Evolutionary conservation across 1,140 invertebrate genomes (phyloP), one percentile per base, ranked within the genome.

Genomic region (Aphidius gifuensis): DNA sequence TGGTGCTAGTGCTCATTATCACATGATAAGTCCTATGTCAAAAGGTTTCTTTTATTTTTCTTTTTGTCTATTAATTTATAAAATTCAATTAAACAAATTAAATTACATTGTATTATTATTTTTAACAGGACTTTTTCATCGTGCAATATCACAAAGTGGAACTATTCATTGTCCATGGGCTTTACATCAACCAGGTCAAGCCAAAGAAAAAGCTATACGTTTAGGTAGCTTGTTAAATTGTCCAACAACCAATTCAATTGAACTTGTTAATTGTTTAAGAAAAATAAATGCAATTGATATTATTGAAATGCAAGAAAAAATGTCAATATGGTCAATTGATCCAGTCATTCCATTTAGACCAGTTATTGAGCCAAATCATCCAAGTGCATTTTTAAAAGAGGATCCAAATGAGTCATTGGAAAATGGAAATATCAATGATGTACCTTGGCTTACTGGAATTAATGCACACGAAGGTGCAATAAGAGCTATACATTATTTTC

Each of bases 161-260:
- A 91, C 88, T 2, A 87, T 89, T 4, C 75, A 91, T 6, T 88
- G 87, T 70, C 84, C 88, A 0, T 95, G 92, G 92, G 86, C 89
- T 0, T 82, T 90, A 51, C 84, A 88, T 0, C 82, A 76, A 57
- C 76, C 87, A 38, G 85, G 85, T 6, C 80, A 87, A 61, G 85
- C 88, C 0, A 76, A 83, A 6, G 71, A 80, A 6, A 86, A 89
- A 64, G 86, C 90, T 0, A 75, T 82, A 49, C 84, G 84, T 59
- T 69, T 93, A 21, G 90, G 85, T 0, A 69, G 85, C 65, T 70
- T 84, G 54, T 64, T 91, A 2, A 73, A 80, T 9, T 92, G 90
- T 68, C 79, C 83, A 0, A 80, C 77, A 9, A 67, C 76, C 0
- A 70, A 77, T 6, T 85, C 85, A 32, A 64, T 77, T 3, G 65